Evolutionary conservation across 2,113 vertebrate species (phyloP).

Genomic region (Gadus macrocephalus): DNA sequence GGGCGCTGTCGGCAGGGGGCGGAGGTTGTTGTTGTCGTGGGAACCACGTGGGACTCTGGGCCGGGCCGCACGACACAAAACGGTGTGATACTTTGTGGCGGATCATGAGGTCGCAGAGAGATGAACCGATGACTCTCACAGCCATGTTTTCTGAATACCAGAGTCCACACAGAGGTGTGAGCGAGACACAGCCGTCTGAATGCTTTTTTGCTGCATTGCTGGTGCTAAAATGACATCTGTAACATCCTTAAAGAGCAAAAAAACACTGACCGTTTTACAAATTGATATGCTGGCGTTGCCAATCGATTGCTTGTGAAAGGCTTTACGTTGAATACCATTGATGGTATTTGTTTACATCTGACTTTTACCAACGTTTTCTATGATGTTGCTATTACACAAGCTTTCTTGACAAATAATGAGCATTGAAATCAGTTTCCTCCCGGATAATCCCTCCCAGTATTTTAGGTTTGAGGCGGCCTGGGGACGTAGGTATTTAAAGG

Average conservation of each 20-base stretch:
- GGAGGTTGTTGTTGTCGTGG: too few species aligned
- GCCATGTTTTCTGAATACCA: too few species aligned
- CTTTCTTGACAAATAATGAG: background rate
- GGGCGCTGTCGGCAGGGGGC: background rate
- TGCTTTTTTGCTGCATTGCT: conserved; percentile 45
- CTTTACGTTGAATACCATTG: background rate
- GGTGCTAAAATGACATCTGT: conserved; percentile 48
- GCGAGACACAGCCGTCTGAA: conserved; percentile 1
- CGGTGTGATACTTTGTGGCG: too few species aligned
- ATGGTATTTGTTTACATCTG: background rate
- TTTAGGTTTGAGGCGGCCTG: background rate
- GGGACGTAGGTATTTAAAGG: too few species aligned
- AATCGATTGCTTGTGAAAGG: background rate
- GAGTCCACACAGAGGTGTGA: too few species aligned
- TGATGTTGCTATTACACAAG: too few species aligned
- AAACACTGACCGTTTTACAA: background rate
- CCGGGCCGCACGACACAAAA: too few species aligned
- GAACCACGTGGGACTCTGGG: too few species aligned
- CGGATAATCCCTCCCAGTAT: background rate
- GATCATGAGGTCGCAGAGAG: too few species aligned
- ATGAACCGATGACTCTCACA: too few species aligned
- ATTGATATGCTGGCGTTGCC: background rate
- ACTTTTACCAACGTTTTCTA: background rate
- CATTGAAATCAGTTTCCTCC: background rate
- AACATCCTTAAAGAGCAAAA: conserved; percentile 6